Percentiles rank a stretch among this genome's conserved stretches.
Evolutionary conservation across 2,797 vertebrate species (phyloP).

Genomic region (Cryptoprocta ferox): DNA sequence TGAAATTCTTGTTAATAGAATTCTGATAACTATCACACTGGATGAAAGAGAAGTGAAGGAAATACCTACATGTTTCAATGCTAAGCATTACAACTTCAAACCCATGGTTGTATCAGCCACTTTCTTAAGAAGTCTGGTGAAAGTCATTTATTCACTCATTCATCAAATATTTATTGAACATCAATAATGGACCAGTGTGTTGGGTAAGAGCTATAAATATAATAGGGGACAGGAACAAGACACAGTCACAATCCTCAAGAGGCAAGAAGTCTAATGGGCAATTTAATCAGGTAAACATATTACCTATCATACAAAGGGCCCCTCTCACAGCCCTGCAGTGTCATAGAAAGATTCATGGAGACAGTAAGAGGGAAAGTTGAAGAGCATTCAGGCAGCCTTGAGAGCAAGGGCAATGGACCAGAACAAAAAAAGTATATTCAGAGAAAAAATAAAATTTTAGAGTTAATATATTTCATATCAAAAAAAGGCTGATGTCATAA

Average conservation of each 20-base stretch:
- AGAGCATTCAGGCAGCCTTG: neutral
- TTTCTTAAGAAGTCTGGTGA: neutral
- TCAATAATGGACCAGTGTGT: neutral
- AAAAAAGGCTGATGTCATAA: neutral
- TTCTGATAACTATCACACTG: neutral
- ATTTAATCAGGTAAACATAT: neutral
- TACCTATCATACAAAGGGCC: neutral
- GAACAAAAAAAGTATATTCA: neutral
- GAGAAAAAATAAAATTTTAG: neutral
- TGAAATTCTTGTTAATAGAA: conserved; percentile 36
- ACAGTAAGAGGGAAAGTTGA: neutral
- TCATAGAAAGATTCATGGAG: neutral
- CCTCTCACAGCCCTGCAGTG: neutral
- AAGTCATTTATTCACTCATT: conserved; percentile 53
- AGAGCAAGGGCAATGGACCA: neutral
- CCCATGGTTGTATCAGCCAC: neutral
- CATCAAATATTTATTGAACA: conserved; percentile 38
- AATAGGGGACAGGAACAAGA: neutral
- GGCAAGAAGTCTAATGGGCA: neutral
- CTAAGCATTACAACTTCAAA: conserved; percentile 20
- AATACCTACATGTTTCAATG: neutral
- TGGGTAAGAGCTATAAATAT: conserved; percentile 6
- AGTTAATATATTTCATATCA: neutral
- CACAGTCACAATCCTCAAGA: neutral
- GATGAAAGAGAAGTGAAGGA: neutral